A percentile compares a stretch with the other conserved stretches of the same genome.
Evolutionary conservation across 1,140 invertebrate genomes (phyloP).

Genomic region (Druon quercuslanigerum): DNA sequence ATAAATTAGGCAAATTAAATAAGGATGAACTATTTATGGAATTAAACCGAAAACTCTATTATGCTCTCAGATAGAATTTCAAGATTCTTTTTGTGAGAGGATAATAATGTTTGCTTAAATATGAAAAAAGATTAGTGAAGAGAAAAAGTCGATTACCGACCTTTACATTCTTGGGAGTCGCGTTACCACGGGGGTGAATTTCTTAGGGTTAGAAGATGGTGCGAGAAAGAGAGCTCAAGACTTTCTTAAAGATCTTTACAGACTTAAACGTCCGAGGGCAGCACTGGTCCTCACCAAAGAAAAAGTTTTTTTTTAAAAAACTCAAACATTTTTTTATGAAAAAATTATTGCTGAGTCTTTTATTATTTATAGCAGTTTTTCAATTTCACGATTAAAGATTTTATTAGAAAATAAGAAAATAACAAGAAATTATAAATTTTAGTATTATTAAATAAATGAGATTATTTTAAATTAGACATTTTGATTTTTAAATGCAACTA

Average conservation of each 20-base stretch:
- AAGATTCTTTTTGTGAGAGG: not conserved
- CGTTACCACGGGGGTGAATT: slow-evolving; percentile 71
- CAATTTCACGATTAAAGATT: too few relatives aligned
- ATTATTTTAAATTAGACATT: too few relatives aligned
- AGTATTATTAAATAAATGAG: too few relatives aligned
- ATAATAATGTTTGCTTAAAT: too few relatives aligned
- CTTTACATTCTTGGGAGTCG: slow-evolving; percentile 58
- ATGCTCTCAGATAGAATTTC: not conserved
- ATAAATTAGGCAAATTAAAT: not conserved
- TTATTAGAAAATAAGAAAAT: too few relatives aligned
- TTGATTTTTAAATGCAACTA: too few relatives aligned
- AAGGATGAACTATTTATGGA: not conserved
- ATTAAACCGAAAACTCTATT: not conserved
- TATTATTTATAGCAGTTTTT: too few relatives aligned
- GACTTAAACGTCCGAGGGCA: slow-evolving; percentile 70
- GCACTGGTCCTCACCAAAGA: slow-evolving; percentile 65
- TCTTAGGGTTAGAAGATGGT: slow-evolving; percentile 68
- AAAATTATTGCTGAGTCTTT: slow-evolving; percentile 20
- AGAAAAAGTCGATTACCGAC: slow-evolving; percentile 62
- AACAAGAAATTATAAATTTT: too few relatives aligned
- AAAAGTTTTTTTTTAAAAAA: slow-evolving; percentile 45
- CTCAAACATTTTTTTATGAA: not conserved
- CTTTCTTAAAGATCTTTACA: slow-evolving; percentile 73
- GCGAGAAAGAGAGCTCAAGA: slow-evolving; percentile 64
- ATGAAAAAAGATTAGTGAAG: slow-evolving; percentile 18